Evolutionary conservation across 2,888 invertebrate species (phyloP), one percentile per base, ranked within the genome.

Genomic region (Drosophila pseudotakahashii): DNA sequence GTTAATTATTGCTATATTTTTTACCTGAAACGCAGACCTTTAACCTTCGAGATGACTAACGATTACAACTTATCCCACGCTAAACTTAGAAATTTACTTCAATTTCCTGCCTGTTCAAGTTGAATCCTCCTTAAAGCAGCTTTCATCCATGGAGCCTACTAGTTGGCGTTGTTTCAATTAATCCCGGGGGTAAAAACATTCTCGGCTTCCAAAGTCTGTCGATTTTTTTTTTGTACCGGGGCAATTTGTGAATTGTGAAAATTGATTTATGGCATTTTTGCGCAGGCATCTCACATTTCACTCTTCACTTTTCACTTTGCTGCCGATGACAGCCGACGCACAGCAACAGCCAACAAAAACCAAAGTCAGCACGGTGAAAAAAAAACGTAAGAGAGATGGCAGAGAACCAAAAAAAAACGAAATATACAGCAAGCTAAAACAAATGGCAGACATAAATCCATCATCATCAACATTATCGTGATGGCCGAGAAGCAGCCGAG

Each of bases 391-490:
- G 34, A 1, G 37, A 30, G 30, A 30, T 26, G 26, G 45, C 42
- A 30, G 30, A 2, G 5, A n/a, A 37, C n/a, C n/a, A 11, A 36
- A 26, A 26, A 26, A 45, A 45, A 45, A 10, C 19, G n/a, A n/a
- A n/a, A n/a, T n/a, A n/a, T n/a, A n/a, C n/a, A 37, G 14, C 14
- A 41, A 39, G 64, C 75, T 57, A 50, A 59, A 78, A 73, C 67
- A 78, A 78, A 75, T 78, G 72, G 61, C 36, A 48, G 57, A 41
- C 73, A 78, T 78, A 73, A 78, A 79, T 81, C 75, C 81, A 81
- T 81, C 78, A 79, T 67, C 57, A 75, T 69, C 73, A 75, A 34
- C 75, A 74, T 73, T 63, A 57, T 54, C 72, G 42, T 41, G 57
- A 67, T 55, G 34, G 32, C 55, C 36, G 41, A 42, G 50, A 34